Evolutionary conservation across 2,797 vertebrate genomes (phyloP), one percentile per base, ranked within the genome.

Genomic region (Sylvilagus floridanus): DNA sequence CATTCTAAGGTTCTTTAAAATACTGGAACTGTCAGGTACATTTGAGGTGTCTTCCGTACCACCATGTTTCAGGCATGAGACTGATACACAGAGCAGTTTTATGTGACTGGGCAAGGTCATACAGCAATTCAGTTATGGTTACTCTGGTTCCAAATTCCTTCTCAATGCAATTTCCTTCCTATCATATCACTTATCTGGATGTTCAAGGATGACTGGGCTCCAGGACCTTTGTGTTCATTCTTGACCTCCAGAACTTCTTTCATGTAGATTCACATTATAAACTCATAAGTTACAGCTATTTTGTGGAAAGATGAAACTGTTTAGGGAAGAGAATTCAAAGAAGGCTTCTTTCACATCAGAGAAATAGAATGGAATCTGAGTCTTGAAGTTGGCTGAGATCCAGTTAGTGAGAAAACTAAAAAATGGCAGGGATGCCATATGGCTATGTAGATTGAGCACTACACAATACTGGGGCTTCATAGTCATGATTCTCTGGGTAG

Each of bases 231-330:
- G 16, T 90, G 69, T 62, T 93, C 63, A 52, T 63, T 89, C 66
- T 84, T 82, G n/a, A 28, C 22, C 47, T 93, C 69, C 60, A 87
- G 35, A 75, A 84, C 89, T 91, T 77, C 28, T 82, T 87, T 76
- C 26, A 50, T 72, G 26, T 62, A 92, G 37, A 69, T 2, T 84
- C 28, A 26, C 17, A 50, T 24, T 86, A 21, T 26, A 72, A 94
- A 90, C 81, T 66, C 52, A 28, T 1, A 37, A 57, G 30, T 32
- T 54, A 77, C 96, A 90, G 9, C 32, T 62, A 79, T 83, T 83
- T 63, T 52, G 9, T 76, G 30, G 78, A 82, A 89, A 89, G 32
- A 16, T 60, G 28, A 73, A 30, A 57, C 22, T 14, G 90, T 83
- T 86, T 60, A 86, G 42, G 26, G n/a, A 82, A 63, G 30, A 75